These are phyloP conservation scores for Paradisaea rubra DNA, from an alignment of 2,113 vertebrate species.

Conservation along the genomic window DNA sequence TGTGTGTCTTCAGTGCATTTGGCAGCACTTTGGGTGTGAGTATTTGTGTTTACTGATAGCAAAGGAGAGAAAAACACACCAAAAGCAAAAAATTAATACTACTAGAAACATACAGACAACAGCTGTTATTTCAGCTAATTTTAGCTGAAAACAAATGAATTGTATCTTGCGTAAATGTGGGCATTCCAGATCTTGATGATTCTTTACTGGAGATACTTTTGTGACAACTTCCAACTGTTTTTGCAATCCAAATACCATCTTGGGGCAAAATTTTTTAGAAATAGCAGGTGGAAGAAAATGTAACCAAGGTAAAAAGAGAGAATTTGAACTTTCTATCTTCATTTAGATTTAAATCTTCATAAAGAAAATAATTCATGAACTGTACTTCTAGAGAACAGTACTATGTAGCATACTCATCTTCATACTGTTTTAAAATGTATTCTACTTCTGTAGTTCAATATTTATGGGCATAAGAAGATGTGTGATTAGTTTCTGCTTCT, in stretches of 20 bases:
- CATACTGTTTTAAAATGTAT: not conserved
- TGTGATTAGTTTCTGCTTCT: constrained; percentile 34
- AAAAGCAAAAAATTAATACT: not conserved
- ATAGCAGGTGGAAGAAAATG: not conserved
- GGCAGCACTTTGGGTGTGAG: not conserved
- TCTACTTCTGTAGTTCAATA: not conserved
- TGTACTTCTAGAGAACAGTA: constrained; percentile 11
- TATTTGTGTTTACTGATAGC: not conserved
- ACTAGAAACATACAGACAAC: not conserved
- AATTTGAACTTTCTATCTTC: not conserved
- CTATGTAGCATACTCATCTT: not conserved
- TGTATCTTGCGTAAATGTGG: not conserved
- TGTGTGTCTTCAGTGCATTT: not conserved
- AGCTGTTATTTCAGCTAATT: not conserved
- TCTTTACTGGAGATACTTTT: not conserved
- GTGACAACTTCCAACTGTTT: not conserved
- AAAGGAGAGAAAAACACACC: not conserved
- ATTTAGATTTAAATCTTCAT: not conserved
- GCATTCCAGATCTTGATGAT: not conserved
- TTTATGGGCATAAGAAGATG: not conserved
- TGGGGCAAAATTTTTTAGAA: not conserved
- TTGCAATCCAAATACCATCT: not conserved
- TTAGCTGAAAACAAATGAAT: not conserved
- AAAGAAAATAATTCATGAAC: not conserved
- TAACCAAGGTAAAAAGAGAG: not conserved